These are phyloP conservation scores for Muscidifurax raptorellus DNA, from an alignment of 1,140 invertebrate species.

Conservation along the genomic window DNA sequence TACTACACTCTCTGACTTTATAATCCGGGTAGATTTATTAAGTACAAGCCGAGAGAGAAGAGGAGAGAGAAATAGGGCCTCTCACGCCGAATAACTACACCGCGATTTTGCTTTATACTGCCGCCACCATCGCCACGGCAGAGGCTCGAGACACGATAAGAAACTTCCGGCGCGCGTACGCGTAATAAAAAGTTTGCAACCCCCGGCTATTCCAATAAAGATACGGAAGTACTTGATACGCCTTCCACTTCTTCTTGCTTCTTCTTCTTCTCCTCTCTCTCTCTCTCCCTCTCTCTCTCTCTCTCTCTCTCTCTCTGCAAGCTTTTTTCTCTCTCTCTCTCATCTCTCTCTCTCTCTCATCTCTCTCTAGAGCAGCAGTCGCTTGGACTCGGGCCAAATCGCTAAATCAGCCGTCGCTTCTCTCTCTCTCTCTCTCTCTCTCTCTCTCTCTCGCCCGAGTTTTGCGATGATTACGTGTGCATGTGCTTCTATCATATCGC, in stretches of 20 bases:
- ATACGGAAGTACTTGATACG: conserved; percentile 47
- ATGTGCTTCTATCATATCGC: background rate
- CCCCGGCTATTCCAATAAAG: conserved; percentile 36
- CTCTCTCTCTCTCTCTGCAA: background rate
- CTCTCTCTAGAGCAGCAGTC: conserved; percentile 16
- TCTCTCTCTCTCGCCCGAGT: background rate
- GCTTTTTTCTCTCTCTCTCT: background rate
- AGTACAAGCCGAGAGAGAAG: conserved; percentile 22
- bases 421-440: too few relatives aligned
- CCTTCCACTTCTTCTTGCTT: conserved; percentile 21
- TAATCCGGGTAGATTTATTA: conserved; percentile 34
- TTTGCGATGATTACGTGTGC: conserved; percentile 17
- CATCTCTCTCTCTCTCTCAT: conserved; percentile 1
- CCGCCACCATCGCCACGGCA: background rate
- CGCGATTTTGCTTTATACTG: conserved; percentile 28
- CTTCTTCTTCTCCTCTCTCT: conserved; percentile 4
- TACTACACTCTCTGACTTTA: background rate
- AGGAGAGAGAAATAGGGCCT: background rate
- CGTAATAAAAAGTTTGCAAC: conserved; percentile 41
- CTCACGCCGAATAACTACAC: conserved; percentile 14
- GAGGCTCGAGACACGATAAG: conserved; percentile 16
- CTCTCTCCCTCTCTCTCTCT: background rate
- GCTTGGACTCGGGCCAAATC: conserved; percentile 39
- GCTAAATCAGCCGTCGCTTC: conserved; percentile 29
- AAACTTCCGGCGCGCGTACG: conserved; percentile 32